Conservation (phyloP, 2,888 invertebrate genomes). For the Lasioglossum malachurum region DNA sequence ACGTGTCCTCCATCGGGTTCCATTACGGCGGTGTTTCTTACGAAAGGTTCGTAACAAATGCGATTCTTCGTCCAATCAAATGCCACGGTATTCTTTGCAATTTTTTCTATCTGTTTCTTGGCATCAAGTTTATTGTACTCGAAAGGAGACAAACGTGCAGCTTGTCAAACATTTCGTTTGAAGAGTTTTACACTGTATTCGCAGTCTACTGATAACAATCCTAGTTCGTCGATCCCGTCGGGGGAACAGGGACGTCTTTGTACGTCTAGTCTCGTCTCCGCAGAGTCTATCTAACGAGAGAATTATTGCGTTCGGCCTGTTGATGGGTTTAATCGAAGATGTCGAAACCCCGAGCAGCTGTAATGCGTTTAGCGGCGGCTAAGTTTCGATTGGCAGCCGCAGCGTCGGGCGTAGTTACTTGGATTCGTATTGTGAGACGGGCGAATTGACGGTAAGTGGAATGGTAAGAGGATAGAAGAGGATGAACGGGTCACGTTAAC, state of each 20-base stretch:
- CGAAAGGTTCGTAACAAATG: conserved; percentile 1
- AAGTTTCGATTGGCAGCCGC: conserved; percentile 51
- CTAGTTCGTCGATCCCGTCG: background rate
- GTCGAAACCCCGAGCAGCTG: conserved; percentile 41
- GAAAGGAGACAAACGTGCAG: background rate
- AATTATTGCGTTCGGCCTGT: conserved; percentile 49
- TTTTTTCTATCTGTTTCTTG: background rate
- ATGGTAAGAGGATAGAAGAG: conserved; percentile 66
- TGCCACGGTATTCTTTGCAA: background rate
- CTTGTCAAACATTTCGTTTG: background rate
- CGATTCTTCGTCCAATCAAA: background rate
- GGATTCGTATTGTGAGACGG: conserved; percentile 68
- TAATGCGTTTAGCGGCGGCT: conserved; percentile 43
- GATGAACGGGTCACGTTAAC: conserved; percentile 75
- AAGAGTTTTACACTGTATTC: background rate
- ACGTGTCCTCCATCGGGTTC: background rate
- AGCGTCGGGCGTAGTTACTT: conserved; percentile 50
- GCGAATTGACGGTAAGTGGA: conserved; percentile 67
- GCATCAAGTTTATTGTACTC: background rate
- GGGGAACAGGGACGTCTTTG: background rate
- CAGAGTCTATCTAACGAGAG: conserved; percentile 25
- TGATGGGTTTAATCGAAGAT: conserved; percentile 52
- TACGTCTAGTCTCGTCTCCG: background rate
- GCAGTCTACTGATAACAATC: background rate
- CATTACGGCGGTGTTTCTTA: background rate